Conservation (phyloP, 2,797 vertebrate species). For the Euthynnus affinis region DNA sequence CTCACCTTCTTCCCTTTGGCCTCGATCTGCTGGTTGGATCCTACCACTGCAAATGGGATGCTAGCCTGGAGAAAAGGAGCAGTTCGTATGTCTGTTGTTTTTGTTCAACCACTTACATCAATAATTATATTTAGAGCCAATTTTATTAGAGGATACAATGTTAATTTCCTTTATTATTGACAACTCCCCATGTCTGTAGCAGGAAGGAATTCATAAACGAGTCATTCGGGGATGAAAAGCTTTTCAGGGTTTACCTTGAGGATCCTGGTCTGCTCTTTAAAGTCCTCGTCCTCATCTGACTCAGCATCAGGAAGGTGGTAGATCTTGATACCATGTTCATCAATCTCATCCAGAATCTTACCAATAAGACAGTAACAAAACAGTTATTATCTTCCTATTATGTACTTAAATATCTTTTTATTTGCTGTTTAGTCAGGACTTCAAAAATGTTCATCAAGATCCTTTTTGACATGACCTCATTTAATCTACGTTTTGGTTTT, state of each 20-base stretch:
- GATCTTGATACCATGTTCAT: constrained; percentile 97
- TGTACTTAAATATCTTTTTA: not conserved
- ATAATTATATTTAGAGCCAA: not conserved
- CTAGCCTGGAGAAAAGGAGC: constrained; percentile 86
- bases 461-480: not conserved
- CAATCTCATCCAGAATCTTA: constrained; percentile 97
- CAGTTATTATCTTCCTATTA: not conserved
- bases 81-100: not conserved
- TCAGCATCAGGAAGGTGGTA: constrained; percentile 98
- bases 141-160: not conserved
- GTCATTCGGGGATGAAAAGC: not conserved
- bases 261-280: constrained; percentile 97
- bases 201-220: not conserved
- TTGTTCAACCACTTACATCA: not conserved
- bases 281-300: constrained; percentile 97
- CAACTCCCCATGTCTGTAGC: not conserved
- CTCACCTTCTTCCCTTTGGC: constrained; percentile 98
- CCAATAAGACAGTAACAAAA: constrained; percentile 2
- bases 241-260: constrained; percentile 89
- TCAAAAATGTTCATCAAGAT: not conserved
- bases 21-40: constrained; percentile 98
- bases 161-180: not conserved
- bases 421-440: not conserved
- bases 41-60: constrained; percentile 97
- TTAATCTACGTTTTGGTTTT: not conserved